Base-by-base conservation (phyloP, 2,797 vertebrate genomes). In the Cuniculus paca region DNA sequence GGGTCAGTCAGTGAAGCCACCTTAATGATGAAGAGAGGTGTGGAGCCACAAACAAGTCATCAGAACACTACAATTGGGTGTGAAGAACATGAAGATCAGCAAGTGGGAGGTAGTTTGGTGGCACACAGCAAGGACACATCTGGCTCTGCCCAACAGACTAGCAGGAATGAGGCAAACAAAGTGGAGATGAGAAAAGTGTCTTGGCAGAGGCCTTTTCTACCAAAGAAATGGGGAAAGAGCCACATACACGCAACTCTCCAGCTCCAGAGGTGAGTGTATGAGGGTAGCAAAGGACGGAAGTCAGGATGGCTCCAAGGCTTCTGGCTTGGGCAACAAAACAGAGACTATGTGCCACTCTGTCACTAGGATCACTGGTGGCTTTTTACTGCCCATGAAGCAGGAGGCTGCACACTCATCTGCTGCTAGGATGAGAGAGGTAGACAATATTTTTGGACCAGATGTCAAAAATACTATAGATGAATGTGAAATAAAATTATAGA, bases 381-480 rank as follows among this genome's bases (percentile, higher is more conserved):
- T 9, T 63, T 63, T 10, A 48, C 34, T 45, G 13, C 10, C 2
- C 14, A 12, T 14, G 50, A 61, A 20, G 63, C 7, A 48, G 31
- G 36, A 60, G 77, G n/a, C 75, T 48, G 8, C 34, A 77, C 26
- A 70, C 26, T 11, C 36, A 5, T 14, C 24, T 12, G 39, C 24
- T 63, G 60, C 75, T 52, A 24, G 48, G 13, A 20, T 56, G 17
- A 5, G 6, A 52, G 58, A 79, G n/a, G 56, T 14, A 28, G 45
- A 31, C 52, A 79, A 72, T 65, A 80, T 6, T 19, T n/a, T 20
- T 60, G 84, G 19, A 68, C 45, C 84, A 83, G 86, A 83, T 28
- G 74, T 50, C 26, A n/a, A 93, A 81, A 88, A 52, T 45, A 81
- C 77, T 94, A 79, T 54, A 79, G 72, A 81, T 22, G 42, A 86